Conservation (phyloP, 2,888 invertebrate species). For the Phyllotreta striolata region DNA sequence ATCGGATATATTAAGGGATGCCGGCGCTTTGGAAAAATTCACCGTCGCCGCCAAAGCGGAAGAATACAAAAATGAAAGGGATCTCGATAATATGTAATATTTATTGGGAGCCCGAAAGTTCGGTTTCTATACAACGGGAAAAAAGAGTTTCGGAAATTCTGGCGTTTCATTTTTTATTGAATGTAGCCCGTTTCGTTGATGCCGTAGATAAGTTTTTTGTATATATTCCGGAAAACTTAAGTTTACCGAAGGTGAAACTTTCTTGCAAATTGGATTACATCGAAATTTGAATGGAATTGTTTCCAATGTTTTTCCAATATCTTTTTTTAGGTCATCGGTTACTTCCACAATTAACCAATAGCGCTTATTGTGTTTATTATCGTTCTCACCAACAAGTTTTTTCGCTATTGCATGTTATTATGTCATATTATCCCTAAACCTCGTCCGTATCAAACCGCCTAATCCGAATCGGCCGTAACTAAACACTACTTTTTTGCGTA, state of each 20-base stretch:
- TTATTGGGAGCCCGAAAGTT: constrained; percentile 17
- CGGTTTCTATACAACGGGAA: constrained; percentile 10
- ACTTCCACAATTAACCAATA: too few relatives aligned
- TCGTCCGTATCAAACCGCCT: constrained; percentile 15
- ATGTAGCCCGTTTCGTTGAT: too few relatives aligned
- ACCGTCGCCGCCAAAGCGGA: constrained; percentile 12
- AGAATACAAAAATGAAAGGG: constrained; percentile 23
- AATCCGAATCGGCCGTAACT: constrained; percentile 19
- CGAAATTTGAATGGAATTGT: too few relatives aligned
- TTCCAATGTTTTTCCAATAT: too few relatives aligned
- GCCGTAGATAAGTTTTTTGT: too few relatives aligned
- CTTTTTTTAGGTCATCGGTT: too few relatives aligned
- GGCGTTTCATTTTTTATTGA: too few relatives aligned
- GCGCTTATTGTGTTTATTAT: background rate
- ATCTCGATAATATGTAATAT: constrained; percentile 27
- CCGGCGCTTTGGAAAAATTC: constrained; percentile 23
- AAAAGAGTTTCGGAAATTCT: too few relatives aligned
- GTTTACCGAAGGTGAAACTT: too few relatives aligned
- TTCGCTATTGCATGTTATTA: background rate
- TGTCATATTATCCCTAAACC: constrained; percentile 7
- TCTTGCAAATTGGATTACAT: too few relatives aligned
- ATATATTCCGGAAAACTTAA: too few relatives aligned
- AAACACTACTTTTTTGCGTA: constrained; percentile 18
- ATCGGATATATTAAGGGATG: constrained; percentile 27
- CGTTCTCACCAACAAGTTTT: background rate